Base-by-base conservation (phyloP, 1,140 invertebrate genomes). In the Pinna nobilis region DNA sequence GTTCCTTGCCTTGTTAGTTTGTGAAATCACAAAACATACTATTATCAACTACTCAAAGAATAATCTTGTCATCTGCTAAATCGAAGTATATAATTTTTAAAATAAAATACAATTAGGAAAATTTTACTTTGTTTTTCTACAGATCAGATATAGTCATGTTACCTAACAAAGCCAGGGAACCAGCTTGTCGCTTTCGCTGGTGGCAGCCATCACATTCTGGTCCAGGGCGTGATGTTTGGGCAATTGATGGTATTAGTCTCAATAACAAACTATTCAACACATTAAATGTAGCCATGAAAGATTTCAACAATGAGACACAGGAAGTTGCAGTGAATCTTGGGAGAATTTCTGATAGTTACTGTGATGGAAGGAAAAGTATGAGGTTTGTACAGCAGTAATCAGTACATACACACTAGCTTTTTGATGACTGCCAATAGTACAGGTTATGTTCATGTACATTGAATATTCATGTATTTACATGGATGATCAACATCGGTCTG, bases 191-290 rank as follows among this genome's bases (percentile, higher is more conserved):
- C 73, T 89, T 90, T 71, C 84, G 86, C 13, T 87, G 90, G 78
- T 88, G 87, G 81, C 90, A 91, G 77, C 85, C 88, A 0, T 66
- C 82, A 11, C 88, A 90, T 70, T 89, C 90, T 9, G 90, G 89
- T 13, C 70, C 74, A 33, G 85, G 83, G 15, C 79, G 80, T 47
- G 90, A 90, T 80, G 87, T 91, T 6, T 91, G 90, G 90, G 90
- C 90, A 3, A 41, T 91, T 3, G 90, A 91, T 77, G 89, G 90
- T 61, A 70, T 88, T 6, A 80, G 78, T 53, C 76, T 91, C 18
- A 88, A 82, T 77, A 20, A 82, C 59, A 65, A 83, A 25, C 70
- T 88, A 47, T 84, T 84, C 65, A 89, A 89, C 78, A 87, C 82
- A 33, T 81, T 90, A 28, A 81, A 80, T 57, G 55, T 90, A 1